Evolutionary conservation across 2,888 invertebrate genomes (phyloP).

Genomic region (Unio pictorum): DNA sequence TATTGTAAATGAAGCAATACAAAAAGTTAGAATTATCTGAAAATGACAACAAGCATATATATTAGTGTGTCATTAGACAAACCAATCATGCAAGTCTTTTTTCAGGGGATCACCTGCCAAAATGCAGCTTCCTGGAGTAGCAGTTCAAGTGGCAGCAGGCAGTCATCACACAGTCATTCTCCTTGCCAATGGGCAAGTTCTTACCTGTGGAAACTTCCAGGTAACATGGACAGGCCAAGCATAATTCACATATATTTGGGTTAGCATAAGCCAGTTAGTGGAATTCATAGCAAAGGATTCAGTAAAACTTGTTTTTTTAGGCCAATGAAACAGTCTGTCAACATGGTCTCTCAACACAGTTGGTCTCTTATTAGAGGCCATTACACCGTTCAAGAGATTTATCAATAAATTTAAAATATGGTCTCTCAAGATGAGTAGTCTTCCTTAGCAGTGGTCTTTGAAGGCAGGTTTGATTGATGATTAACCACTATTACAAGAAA

Average conservation of each 20-base stretch:
- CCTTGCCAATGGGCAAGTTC: conserved; percentile 90
- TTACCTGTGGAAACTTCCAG: conserved; percentile 88
- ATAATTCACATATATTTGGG: background rate
- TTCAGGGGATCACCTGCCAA: conserved; percentile 83
- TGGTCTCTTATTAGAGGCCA: too few species aligned
- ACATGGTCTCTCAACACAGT: background rate
- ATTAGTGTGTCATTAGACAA: too few species aligned
- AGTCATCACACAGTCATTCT: conserved; percentile 94
- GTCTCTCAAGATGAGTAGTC: too few species aligned
- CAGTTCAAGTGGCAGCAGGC: conserved; percentile 90
- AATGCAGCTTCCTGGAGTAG: conserved; percentile 80
- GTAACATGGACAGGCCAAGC: conserved; percentile 32
- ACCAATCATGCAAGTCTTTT: conserved; percentile 6
- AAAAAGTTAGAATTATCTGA: too few species aligned
- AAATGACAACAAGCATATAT: too few species aligned
- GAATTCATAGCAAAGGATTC: background rate
- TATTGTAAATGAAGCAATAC: too few species aligned
- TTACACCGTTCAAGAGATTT: too few species aligned
- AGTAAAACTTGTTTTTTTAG: background rate
- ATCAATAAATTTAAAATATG: too few species aligned
- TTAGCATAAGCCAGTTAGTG: background rate
- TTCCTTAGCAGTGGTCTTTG: too few species aligned
- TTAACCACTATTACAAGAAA: too few species aligned
- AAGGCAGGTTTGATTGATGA: too few species aligned
- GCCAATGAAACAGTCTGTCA: background rate